These are phyloP conservation scores for Epinotia nisella DNA, from an alignment of 2,888 invertebrate species.

Conservation along the genomic window DNA sequence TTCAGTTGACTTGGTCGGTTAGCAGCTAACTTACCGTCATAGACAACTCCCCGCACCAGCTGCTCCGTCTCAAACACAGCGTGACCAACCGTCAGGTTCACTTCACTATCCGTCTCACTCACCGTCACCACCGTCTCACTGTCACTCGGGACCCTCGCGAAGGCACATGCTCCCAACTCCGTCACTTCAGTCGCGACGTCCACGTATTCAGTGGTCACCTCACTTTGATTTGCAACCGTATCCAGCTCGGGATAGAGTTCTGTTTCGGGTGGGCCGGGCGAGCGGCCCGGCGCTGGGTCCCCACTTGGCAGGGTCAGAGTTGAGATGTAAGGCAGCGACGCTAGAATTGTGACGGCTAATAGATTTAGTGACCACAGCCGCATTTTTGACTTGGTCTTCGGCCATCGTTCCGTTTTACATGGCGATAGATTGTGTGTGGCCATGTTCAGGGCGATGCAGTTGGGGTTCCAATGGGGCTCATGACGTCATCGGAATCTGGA, in stretches of 20 bases:
- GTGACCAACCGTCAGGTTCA: slow-evolving; percentile 81
- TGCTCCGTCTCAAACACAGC: slow-evolving; percentile 79
- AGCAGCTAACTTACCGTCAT: slow-evolving; percentile 80
- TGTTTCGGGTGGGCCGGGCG: slow-evolving; percentile 85
- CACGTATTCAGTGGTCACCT: slow-evolving; percentile 55
- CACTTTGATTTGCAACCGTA: slow-evolving; percentile 46
- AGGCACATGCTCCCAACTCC: slow-evolving; percentile 72
- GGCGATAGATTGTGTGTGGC: slow-evolving; percentile 28
- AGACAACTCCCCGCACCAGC: slow-evolving; percentile 81
- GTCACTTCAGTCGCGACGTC: slow-evolving; percentile 56
- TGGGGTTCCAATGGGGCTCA: slow-evolving; percentile 14
- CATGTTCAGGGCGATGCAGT: slow-evolving; percentile 22
- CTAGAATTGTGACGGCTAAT: slow-evolving; percentile 64
- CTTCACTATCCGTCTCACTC: slow-evolving; percentile 72
- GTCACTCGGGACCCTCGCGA: slow-evolving; percentile 75
- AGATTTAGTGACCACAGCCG: slow-evolving; percentile 58
- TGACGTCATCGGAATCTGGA: slow-evolving; percentile 30
- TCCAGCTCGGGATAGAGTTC: slow-evolving; percentile 17
- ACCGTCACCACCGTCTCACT: slow-evolving; percentile 74
- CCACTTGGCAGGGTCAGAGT: slow-evolving; percentile 79
- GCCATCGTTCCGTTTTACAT: slow-evolving; percentile 51
- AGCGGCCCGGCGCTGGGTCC: slow-evolving; percentile 88
- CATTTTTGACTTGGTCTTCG: slow-evolving; percentile 61
- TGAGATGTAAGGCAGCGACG: slow-evolving; percentile 75
- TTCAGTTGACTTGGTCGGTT: not conserved